These are phyloP conservation scores for Mungos mungo DNA, from an alignment of 2,113 vertebrate species.

Conservation along the genomic window DNA sequence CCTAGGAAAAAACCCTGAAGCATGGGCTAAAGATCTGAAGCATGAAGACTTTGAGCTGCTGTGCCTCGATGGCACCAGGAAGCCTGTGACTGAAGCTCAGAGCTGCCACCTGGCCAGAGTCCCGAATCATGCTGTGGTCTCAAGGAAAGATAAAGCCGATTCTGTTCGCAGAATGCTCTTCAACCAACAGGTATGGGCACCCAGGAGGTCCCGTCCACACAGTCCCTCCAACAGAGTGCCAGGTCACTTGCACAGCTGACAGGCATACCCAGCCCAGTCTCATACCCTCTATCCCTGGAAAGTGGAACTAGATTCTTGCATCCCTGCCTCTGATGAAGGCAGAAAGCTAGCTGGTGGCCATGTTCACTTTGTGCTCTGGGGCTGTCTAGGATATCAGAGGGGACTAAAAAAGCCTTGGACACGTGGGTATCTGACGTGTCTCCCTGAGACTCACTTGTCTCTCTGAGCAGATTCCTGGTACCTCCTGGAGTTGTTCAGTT, in stretches of 20 bases:
- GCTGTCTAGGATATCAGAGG: neutral
- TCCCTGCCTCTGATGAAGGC: neutral
- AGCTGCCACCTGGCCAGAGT: conserved; percentile 73
- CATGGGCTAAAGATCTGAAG: conserved; percentile 67
- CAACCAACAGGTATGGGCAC: conserved; percentile 76
- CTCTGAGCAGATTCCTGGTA: neutral
- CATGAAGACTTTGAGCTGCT: conserved; percentile 72
- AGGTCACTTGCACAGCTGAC: neutral
- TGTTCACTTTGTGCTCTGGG: neutral
- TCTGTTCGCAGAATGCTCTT: conserved; percentile 60
- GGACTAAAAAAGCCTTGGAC: neutral
- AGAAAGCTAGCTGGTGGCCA: neutral
- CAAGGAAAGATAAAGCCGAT: conserved; percentile 65
- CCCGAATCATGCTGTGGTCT: conserved; percentile 78
- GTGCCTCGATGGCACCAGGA: conserved; percentile 65
- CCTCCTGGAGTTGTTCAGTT: neutral
- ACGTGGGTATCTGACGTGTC: neutral
- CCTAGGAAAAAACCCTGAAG: conserved; percentile 71
- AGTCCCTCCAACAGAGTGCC: fast-evolving
- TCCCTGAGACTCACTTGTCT: neutral
- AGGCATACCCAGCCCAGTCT: neutral
- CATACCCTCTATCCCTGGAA: neutral
- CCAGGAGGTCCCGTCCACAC: neutral
- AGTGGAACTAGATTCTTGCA: neutral
- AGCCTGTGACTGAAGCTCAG: conserved; percentile 31